A percentile compares a stretch with the other conserved stretches of the same genome.
Conservation (phyloP, 2,113 vertebrate species). For the Herpailurus yagouaroundi region DNA sequence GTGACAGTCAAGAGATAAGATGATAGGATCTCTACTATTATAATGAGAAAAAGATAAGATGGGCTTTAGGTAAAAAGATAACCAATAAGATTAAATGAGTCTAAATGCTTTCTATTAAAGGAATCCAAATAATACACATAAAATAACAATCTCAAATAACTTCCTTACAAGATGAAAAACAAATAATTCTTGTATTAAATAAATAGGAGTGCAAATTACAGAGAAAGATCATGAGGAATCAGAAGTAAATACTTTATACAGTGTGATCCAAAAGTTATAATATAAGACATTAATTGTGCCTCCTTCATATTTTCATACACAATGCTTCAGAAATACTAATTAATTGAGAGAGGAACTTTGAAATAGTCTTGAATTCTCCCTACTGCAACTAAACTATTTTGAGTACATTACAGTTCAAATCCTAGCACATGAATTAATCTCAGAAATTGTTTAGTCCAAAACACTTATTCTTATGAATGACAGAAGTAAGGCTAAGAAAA, state of each 20-base stretch:
- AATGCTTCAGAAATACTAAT: slow-evolving; percentile 22
- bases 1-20: not conserved
- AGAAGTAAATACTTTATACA: not conserved
- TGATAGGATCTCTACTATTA: not conserved
- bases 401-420: not conserved
- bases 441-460: not conserved
- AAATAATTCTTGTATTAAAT: slow-evolving; percentile 9
- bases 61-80: not conserved
- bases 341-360: not conserved
- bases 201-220: not conserved
- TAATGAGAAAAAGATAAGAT: slow-evolving; percentile 7
- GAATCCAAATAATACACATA: not conserved
- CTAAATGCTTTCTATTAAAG: not conserved
- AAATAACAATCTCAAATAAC: slow-evolving; percentile 18
- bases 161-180: not conserved
- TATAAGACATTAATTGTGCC: not conserved
- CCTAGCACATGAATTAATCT: not conserved
- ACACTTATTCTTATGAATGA: not conserved
- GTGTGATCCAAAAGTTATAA: not conserved
- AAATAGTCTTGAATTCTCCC: not conserved
- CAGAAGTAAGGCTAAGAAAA: not conserved
- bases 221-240: not conserved
- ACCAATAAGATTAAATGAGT: not conserved
- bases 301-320: not conserved
- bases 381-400: not conserved